Evolutionary conservation across 2,797 vertebrate species (phyloP), one percentile per base, ranked within the genome.

Genomic region (Platalea minor): DNA sequence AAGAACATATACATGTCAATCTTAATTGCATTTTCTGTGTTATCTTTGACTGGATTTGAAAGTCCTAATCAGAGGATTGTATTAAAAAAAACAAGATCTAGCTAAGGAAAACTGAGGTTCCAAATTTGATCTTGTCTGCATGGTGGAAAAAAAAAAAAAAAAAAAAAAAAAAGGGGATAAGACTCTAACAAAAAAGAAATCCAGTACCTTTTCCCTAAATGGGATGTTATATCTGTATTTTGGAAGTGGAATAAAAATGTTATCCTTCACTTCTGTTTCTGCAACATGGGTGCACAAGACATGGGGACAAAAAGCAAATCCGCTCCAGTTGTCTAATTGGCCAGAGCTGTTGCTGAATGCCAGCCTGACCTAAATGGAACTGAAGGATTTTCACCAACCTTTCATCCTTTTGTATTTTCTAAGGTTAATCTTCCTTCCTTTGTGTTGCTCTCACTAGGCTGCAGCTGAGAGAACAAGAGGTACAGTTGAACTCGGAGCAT

Each of bases 331-430:
- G 88, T 41, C 75, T 97, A 95, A 96, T 91, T 85, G 89, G 89
- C 56, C 43, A 28, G 75, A 78, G n/a, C n/a, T 54, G 28, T 90
- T 74, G 79, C 76, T 91, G 82, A 96, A 88, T 86, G 68, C 57
- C 63, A 81, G 84, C 50, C 78, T 94, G 93, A 95, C 92, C 92
- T 93, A 93, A 96, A 95, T 95, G 88, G 84, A 95, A 75, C 69
- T 78, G 86, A 91, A 95, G 65, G 78, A 72, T 88, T 95, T 95
- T 92, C 78, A 85, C n/a, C 61, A 75, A 61, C 68, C 78, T 95
- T 89, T 94, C 78, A 89, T 94, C 75, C 64, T 86, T 94, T 91
- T 91, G 35, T 94, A 75, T 96, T 82, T 82, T 75, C 86, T 85
- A 80, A 88, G 51, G 84, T 95, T 95, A 88, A 91, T 93, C 79